Percentiles rank a stretch among this genome's conserved stretches.
phyloP scores from a whole-genome alignment of 64 coral and sea anemone species.

The Cladopsammia gracilis region DNA sequence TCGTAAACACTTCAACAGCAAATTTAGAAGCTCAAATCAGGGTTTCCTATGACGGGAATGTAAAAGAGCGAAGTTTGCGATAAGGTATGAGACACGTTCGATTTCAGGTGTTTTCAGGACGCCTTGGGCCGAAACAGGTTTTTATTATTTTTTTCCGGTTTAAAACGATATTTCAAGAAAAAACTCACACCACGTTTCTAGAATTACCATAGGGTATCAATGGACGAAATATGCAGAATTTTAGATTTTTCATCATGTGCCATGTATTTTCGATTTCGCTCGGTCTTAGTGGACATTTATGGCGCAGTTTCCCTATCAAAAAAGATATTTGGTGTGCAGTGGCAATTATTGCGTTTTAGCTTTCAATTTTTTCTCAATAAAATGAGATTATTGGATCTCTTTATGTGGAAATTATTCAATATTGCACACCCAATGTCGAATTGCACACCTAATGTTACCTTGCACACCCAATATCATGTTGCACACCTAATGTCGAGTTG shows the following conservation, averaged over 20 bases:
- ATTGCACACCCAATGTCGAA: too few relatives aligned
- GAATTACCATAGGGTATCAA: conserved; percentile 30
- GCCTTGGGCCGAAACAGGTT: conserved; percentile 2
- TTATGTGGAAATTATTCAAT: too few relatives aligned
- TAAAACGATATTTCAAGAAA: conserved; percentile 47
- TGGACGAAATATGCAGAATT: neutral
- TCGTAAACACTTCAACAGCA: neutral
- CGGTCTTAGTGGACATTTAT: neutral
- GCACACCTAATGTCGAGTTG: too few relatives aligned
- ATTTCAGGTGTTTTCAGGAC: neutral
- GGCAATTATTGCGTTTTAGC: too few relatives aligned
- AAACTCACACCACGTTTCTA: conserved; percentile 25
- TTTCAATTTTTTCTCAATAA: too few relatives aligned
- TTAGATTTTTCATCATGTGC: conserved; percentile 55
- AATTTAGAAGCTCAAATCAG: neutral
- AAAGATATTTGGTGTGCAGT: too few relatives aligned
- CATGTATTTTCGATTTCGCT: neutral
- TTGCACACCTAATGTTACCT: too few relatives aligned
- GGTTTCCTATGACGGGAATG: neutral
- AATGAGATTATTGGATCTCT: too few relatives aligned
- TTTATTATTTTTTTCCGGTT: conserved; percentile 18
- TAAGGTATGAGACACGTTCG: neutral
- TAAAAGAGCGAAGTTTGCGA: conserved; percentile 9
- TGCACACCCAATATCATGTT: too few relatives aligned
- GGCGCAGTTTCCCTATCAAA: too few relatives aligned